Evolutionary conservation across 2,888 invertebrate genomes (phyloP), one percentile per base, ranked within the genome.

Genomic region (Drosophila kanekoi): DNA sequence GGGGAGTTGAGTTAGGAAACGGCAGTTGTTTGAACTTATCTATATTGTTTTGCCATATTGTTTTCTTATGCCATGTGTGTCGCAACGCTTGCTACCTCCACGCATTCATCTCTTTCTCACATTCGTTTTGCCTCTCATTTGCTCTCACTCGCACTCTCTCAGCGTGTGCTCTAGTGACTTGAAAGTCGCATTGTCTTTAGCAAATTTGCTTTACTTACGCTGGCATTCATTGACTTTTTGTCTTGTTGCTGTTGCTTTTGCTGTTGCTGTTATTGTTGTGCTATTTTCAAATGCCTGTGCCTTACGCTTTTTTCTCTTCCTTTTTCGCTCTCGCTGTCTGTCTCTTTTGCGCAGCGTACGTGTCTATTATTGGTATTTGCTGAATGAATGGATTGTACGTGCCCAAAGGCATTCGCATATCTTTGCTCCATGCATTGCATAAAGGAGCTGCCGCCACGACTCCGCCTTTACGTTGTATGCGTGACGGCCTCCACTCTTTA

Each of bases 1-100:
- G 35, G 20, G 18, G 20, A 23, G 18, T 13, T 28, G 35, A 37
- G 43, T 54, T 43, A 62, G 44, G n/a, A 51, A 53, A 56, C 62
- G 86, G 72, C 77, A 80, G 81, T 86, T 86, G 87, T 75, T 86
- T 89, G 89, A 85, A 85, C 84, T 89, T 89, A 89, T 89, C 84
- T 85, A 89, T 89, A 89, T 85, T 85, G 89, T 85, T 87, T 86
- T 87, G 87, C 84, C 89, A 89, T 85, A 85, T 85, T 89, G 87
- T 89, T 89, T 83, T 86, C 84, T 72, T 89, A 81, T 88, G 87
- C 83, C 73, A 77, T 87, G 81, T 87, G 87, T 81, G 87, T 84
- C 67, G 58, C 81, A 67, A 45, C 45, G n/a, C 52, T 37, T 33
- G 44, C 57, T 37, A 16, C 33, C 47, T 49, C 10, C 57, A 37